Conservation (phyloP, 1,140 invertebrate species). For the Brachionus calyciflorus region DNA sequence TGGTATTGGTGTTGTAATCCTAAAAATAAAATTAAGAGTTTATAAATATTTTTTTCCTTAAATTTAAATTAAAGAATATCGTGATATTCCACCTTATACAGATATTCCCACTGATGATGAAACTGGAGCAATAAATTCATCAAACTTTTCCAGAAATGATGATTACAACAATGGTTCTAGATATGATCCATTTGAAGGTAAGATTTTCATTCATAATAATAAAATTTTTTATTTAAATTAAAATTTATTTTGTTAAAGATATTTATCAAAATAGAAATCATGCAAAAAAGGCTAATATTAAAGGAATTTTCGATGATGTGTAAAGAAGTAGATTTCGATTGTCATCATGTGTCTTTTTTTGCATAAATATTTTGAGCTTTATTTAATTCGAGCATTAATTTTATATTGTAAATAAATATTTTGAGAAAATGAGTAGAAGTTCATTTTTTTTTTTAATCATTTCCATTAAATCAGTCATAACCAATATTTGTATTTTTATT, state of each 20-base stretch:
- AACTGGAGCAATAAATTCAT: background rate
- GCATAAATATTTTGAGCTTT: too few relatives aligned
- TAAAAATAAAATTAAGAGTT: too few relatives aligned
- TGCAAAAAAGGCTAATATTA: background rate
- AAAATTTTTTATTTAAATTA: background rate
- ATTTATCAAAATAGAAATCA: background rate
- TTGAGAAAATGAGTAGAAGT: too few relatives aligned
- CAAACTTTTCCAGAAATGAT: background rate
- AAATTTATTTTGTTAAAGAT: background rate
- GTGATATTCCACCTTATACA: slow-evolving; percentile 34
- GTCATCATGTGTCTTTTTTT: background rate
- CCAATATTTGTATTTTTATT: too few relatives aligned
- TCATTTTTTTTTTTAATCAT: too few relatives aligned
- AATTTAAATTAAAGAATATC: slow-evolving; percentile 43
- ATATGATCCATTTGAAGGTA: background rate
- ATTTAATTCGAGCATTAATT: too few relatives aligned
- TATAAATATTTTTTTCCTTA: background rate
- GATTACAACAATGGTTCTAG: slow-evolving; percentile 9
- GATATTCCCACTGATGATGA: slow-evolving; percentile 2
- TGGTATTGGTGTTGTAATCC: too few relatives aligned
- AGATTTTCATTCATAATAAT: background rate
- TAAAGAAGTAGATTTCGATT: background rate
- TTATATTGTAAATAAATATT: too few relatives aligned
- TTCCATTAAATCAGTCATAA: too few relatives aligned
- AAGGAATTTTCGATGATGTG: slow-evolving; percentile 42